Evolutionary conservation across 2,888 invertebrate genomes (phyloP).

Genomic region (Pyralis farinalis): DNA sequence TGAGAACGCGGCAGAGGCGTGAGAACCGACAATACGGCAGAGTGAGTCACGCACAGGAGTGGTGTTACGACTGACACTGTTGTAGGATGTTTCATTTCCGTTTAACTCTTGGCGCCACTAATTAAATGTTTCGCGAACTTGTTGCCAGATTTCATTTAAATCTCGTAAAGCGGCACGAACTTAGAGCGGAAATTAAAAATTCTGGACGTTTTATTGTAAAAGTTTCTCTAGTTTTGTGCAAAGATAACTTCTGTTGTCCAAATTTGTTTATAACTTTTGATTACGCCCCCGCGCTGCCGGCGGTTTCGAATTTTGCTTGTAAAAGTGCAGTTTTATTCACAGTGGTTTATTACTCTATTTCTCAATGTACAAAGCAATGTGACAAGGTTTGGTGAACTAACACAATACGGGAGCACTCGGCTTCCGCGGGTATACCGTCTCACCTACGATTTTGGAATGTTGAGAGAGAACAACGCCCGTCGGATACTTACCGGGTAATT

Average conservation of each 20-base stretch:
- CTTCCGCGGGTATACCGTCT: too few species aligned
- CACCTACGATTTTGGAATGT: too few species aligned
- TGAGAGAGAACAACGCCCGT: too few species aligned
- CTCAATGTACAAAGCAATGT: too few species aligned
- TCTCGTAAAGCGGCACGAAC: constrained; percentile 45
- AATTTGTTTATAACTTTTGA: constrained; percentile 1
- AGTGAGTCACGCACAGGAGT: constrained; percentile 31
- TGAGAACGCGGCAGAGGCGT: constrained; percentile 23
- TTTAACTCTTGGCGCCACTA: constrained; percentile 43
- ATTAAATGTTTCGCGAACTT: constrained; percentile 66
- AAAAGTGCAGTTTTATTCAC: too few species aligned
- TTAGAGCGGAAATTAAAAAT: constrained; percentile 61
- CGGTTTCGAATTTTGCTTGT: too few species aligned
- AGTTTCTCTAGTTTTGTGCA: constrained; percentile 42
- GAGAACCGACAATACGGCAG: constrained; percentile 23
- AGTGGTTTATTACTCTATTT: too few species aligned
- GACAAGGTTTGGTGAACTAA: too few species aligned
- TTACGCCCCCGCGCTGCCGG: too few species aligned
- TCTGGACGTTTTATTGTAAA: constrained; percentile 52
- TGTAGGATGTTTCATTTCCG: constrained; percentile 58
- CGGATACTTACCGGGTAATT: too few species aligned
- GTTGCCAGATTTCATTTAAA: constrained; percentile 61
- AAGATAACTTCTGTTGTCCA: constrained; percentile 29
- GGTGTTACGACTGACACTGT: constrained; percentile 33
- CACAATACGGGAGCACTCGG: too few species aligned